Evolutionary conservation across 2,888 invertebrate genomes (phyloP).

Genomic region (Lepidocyrtinus sp.): DNA sequence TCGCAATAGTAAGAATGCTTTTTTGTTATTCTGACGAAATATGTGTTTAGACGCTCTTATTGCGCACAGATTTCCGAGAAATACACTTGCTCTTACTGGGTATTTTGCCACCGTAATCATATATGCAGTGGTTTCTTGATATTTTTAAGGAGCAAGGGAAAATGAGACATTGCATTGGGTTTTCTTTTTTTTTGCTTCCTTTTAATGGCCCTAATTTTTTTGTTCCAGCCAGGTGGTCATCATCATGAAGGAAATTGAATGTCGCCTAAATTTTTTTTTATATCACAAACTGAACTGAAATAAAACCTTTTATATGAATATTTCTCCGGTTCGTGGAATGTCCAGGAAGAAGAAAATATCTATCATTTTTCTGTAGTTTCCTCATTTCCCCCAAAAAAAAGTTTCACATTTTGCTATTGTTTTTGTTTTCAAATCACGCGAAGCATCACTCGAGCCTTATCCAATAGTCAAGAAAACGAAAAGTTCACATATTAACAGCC

Average conservation of each 20-base stretch:
- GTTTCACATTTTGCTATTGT: constrained; percentile 9
- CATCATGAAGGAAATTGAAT: constrained; percentile 58
- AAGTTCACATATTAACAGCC: constrained; percentile 41
- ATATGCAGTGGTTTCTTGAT: too few relatives aligned
- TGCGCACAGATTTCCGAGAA: too few relatives aligned
- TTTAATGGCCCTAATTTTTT: constrained; percentile 38
- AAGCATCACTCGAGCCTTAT: constrained; percentile 55
- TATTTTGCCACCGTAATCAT: too few relatives aligned
- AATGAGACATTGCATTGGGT: constrained; percentile 12
- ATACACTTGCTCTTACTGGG: too few relatives aligned
- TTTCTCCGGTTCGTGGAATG: background rate
- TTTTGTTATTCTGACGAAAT: too few relatives aligned
- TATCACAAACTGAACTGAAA: constrained; percentile 31
- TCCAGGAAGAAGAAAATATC: constrained; percentile 1
- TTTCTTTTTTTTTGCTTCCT: constrained; percentile 3
- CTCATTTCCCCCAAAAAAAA: constrained; percentile 32
- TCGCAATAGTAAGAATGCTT: too few relatives aligned
- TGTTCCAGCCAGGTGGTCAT: constrained; percentile 57
- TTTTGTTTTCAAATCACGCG: constrained; percentile 55
- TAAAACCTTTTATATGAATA: constrained; percentile 3
- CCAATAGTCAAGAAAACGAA: constrained; percentile 46
- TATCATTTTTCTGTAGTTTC: constrained; percentile 24
- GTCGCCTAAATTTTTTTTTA: constrained; percentile 43
- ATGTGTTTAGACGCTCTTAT: too few relatives aligned
- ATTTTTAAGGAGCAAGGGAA: too few relatives aligned